phyloP scores from a whole-genome alignment of 2,888 invertebrate genomes.

The Plebejus anna region DNA sequence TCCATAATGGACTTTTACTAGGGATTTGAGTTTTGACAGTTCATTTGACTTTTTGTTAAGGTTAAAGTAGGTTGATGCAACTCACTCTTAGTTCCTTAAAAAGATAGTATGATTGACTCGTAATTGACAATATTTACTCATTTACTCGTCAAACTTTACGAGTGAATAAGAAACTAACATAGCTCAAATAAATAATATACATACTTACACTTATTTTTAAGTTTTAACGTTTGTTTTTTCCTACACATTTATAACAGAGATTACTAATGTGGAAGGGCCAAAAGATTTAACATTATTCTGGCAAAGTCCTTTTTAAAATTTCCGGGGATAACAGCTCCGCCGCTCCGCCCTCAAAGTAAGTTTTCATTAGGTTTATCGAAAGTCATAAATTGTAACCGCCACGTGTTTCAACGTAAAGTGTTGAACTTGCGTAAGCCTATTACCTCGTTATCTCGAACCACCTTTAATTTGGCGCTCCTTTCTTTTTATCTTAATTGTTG shows the following conservation, averaged over 20 bases:
- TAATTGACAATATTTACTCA: no score
- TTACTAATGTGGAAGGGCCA: neutral
- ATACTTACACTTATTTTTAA: no score
- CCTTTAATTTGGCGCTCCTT: conserved; percentile 77
- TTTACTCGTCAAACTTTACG: no score
- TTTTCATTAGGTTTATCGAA: conserved; percentile 14
- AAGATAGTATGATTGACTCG: no score
- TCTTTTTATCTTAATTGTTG: conserved; percentile 80
- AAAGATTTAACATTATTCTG: neutral
- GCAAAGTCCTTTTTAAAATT: neutral
- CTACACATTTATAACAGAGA: neutral
- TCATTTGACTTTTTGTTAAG: no score
- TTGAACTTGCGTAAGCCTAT: conserved; percentile 65
- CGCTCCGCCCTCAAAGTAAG: neutral
- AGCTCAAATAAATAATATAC: no score
- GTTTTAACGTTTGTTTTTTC: neutral
- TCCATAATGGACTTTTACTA: no score
- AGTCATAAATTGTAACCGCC: conserved; percentile 21
- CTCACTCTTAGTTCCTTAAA: no score
- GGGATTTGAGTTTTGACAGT: no score
- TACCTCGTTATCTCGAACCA: conserved; percentile 78
- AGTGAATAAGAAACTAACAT: no score
- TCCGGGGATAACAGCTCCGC: neutral
- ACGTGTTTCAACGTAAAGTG: conserved; percentile 43
- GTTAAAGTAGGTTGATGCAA: no score